Conservation (phyloP, 2,113 vertebrate genomes). For the Candoia aspera region DNA sequence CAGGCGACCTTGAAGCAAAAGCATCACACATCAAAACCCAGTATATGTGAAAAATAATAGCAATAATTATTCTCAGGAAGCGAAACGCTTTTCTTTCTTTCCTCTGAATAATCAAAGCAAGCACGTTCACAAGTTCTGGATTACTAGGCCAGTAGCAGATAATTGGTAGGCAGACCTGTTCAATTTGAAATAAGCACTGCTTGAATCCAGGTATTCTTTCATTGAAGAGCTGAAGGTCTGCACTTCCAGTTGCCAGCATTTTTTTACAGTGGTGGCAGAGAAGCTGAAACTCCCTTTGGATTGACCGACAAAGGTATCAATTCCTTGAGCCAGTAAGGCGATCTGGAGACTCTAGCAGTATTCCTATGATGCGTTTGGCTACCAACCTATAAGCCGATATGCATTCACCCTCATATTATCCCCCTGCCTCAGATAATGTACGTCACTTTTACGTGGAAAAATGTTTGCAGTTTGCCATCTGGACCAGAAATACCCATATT, state of each 20-base stretch:
- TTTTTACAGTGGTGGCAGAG: not conserved
- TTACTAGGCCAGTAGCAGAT: not conserved
- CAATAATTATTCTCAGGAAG: not conserved
- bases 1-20: not conserved
- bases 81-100: not conserved
- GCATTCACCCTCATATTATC: not conserved
- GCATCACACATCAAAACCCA: not conserved
- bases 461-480: not conserved
- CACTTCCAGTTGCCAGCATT: not conserved
- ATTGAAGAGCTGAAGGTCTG: not conserved
- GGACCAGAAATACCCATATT: not conserved
- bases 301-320: not conserved
- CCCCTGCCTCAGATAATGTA: not conserved
- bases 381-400: not conserved
- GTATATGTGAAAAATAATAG: not conserved
- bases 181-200: not conserved
- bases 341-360: not conserved
- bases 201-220: not conserved
- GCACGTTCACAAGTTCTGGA: not conserved
- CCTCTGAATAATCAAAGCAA: too few species aligned
- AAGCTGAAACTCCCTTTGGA: not conserved
- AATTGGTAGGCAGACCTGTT: not conserved
- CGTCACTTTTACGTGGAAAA: not conserved
- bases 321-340: not conserved
- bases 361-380: not conserved